A percentile compares a stretch with the other conserved stretches of the same genome.
These are phyloP conservation scores for Phylloscopus trochiloides DNA, from an alignment of 2,113 vertebrate species.

Conservation along the genomic window DNA sequence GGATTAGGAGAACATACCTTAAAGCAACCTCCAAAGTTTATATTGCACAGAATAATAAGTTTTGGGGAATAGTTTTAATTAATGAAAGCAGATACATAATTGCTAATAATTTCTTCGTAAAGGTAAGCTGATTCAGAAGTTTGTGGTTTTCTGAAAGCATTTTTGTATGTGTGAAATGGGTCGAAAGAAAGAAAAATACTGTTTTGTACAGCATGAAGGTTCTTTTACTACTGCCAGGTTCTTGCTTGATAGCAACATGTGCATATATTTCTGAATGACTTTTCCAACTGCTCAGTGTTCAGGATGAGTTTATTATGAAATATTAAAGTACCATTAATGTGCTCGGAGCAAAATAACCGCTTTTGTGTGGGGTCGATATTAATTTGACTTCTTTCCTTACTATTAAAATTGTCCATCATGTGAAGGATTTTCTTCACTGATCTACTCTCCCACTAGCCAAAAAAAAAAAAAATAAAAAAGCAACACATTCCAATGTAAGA, in stretches of 20 bases:
- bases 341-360: neutral
- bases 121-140: neutral
- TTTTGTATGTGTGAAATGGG: neutral
- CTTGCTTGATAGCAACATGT: neutral
- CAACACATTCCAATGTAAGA: neutral
- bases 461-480: neutral
- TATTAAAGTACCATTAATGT: neutral
- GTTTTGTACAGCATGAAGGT: neutral
- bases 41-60: neutral
- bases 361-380: neutral
- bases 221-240: neutral
- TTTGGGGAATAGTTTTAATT: neutral
- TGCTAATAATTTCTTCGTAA: neutral
- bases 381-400: neutral
- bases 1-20: neutral
- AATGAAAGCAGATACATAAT: neutral
- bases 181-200: neutral
- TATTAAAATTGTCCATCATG: neutral
- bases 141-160: neutral
- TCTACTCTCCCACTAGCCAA: neutral
- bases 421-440: neutral
- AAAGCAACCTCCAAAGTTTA: neutral
- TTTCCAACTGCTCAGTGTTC: neutral
- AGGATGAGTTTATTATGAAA: neutral
- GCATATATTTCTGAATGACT: neutral